Evolutionary conservation across 1,140 invertebrate species (phyloP).

Genomic region (Cotesia vestalis): DNA sequence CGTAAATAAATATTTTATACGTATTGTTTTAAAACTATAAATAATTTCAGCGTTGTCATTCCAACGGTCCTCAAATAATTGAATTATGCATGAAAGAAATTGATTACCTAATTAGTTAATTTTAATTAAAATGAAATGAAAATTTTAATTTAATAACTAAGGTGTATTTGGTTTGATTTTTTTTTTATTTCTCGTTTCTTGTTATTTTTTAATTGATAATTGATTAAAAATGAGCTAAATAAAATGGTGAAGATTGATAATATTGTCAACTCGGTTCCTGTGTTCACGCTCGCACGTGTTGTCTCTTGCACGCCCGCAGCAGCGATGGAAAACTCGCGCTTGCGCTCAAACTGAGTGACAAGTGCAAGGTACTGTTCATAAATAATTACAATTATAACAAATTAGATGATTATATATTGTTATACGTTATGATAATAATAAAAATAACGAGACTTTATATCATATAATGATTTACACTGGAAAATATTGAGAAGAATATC

Average conservation of each 20-base stretch:
- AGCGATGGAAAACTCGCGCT: constrained; percentile 68
- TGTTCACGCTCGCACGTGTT: constrained; percentile 65
- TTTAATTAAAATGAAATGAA: neutral
- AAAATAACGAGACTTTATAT: neutral
- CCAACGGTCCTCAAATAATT: constrained; percentile 33
- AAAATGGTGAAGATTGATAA: constrained; percentile 37
- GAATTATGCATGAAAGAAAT: constrained; percentile 6
- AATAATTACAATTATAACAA: constrained; percentile 36
- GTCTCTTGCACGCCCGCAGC: constrained; percentile 55
- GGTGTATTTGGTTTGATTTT: neutral
- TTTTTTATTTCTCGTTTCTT: neutral
- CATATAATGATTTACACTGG: neutral
- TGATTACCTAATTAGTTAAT: neutral
- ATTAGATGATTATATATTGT: constrained; percentile 10
- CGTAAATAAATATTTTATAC: constrained; percentile 65
- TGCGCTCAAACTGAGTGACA: constrained; percentile 71
- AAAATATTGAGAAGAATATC: neutral
- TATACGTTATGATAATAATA: constrained; percentile 10
- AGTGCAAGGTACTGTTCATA: constrained; percentile 70
- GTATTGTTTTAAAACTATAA: constrained; percentile 56
- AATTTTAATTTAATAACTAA: neutral
- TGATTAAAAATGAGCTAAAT: constrained; percentile 10
- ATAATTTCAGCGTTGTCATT: constrained; percentile 58
- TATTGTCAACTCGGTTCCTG: constrained; percentile 62
- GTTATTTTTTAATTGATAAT: neutral